Evolutionary conservation across 2,113 vertebrate genomes (phyloP).

Genomic region (Sinocyclocheilus maitianheensis): DNA sequence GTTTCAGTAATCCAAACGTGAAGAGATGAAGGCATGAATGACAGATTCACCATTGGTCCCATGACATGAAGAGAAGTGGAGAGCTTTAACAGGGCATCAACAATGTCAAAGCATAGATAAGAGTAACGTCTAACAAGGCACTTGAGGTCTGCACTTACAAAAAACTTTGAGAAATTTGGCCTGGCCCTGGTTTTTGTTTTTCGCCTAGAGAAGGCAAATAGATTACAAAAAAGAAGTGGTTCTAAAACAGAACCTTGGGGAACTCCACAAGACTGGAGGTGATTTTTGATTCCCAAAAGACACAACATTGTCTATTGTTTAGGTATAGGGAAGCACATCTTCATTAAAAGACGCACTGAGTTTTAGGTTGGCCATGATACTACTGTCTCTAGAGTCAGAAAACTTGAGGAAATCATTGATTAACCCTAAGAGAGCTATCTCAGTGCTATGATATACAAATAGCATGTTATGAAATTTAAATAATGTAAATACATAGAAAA

Average conservation of each 20-base stretch:
- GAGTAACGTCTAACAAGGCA: neutral
- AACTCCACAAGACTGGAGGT: neutral
- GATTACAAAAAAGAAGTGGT: neutral
- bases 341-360: neutral
- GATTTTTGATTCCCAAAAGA: neutral
- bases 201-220: neutral
- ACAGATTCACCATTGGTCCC: neutral
- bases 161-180: neutral
- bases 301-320: neutral
- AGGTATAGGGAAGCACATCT: too few species aligned
- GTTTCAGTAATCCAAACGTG: neutral
- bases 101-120: neutral
- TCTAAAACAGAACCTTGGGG: neutral
- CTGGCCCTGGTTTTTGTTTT: neutral
- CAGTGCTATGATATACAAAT: too few species aligned
- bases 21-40: neutral
- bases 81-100: neutral
- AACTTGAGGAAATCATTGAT: too few species aligned
- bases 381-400: neutral
- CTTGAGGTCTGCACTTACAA: neutral
- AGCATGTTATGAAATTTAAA: too few species aligned
- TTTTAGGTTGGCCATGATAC: neutral
- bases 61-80: neutral
- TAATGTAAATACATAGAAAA: too few species aligned
- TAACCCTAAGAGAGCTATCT: too few species aligned